Evolutionary conservation across 2,888 invertebrate species (phyloP).

Genomic region (Malachius bipustulatus): DNA sequence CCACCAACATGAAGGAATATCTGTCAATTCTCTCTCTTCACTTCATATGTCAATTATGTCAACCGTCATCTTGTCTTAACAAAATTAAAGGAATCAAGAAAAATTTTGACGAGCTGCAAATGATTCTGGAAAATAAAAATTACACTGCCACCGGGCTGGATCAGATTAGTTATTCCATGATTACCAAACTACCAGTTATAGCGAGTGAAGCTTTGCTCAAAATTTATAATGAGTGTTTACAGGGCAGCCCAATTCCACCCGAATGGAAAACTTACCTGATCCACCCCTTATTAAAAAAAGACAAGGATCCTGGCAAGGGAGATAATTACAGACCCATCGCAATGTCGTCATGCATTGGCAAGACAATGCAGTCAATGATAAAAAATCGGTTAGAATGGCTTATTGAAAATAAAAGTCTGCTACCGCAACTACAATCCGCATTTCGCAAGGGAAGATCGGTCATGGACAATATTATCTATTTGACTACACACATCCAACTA

Average conservation of each 20-base stretch:
- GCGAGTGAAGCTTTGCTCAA: too few relatives aligned
- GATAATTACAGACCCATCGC: constrained; percentile 8
- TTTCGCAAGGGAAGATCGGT: constrained; percentile 7
- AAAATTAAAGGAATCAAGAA: too few relatives aligned
- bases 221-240: too few relatives aligned
- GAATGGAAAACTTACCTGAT: constrained; percentile 1
- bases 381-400: constrained; percentile 5
- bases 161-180: neutral
- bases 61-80: too few relatives aligned
- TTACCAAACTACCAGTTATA: neutral
- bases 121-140: neutral
- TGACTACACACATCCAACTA: neutral
- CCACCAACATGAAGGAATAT: too few relatives aligned
- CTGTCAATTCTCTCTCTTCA: too few relatives aligned
- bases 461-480: neutral
- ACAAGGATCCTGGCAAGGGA: neutral
- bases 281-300: constrained; percentile 2
- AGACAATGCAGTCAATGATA: constrained; percentile 4
- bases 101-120: neutral
- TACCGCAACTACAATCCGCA: neutral
- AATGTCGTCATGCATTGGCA: constrained; percentile 4
- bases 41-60: too few relatives aligned
- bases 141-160: constrained; percentile 7
- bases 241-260: neutral
- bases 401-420: constrained; percentile 1